phyloP scores from a whole-genome alignment of 1,140 invertebrate genomes.

The Drosophila paulistorum region DNA sequence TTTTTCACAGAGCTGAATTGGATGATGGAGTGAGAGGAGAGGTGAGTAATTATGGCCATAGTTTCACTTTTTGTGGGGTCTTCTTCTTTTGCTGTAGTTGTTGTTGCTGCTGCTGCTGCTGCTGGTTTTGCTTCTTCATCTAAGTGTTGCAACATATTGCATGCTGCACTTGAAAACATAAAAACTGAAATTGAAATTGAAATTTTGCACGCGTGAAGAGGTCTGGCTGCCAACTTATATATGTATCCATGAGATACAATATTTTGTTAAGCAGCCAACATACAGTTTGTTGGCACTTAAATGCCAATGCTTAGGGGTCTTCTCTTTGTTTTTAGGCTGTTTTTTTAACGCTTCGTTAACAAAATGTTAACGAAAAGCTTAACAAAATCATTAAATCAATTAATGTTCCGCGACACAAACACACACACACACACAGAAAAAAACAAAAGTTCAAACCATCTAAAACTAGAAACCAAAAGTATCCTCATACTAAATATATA shows the following conservation, averaged over 20 bases:
- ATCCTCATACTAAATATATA: neutral
- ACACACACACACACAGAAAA: neutral
- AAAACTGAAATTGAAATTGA: slow-evolving; percentile 38
- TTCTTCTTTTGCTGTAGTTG: slow-evolving; percentile 55
- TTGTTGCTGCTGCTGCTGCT: slow-evolving; percentile 47
- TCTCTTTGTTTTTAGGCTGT: slow-evolving; percentile 26
- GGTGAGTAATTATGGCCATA: slow-evolving; percentile 68
- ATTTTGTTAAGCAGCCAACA: slow-evolving; percentile 44
- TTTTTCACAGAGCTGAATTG: slow-evolving; percentile 65
- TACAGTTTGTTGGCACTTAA: slow-evolving; percentile 73
- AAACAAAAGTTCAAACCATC: slow-evolving; percentile 7
- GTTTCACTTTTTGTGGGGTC: slow-evolving; percentile 68
- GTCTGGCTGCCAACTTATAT: neutral
- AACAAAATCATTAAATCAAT: slow-evolving; percentile 65
- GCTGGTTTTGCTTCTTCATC: slow-evolving; percentile 50
- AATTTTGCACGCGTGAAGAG: slow-evolving; percentile 70
- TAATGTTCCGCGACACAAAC: slow-evolving; percentile 59
- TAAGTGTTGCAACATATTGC: slow-evolving; percentile 51
- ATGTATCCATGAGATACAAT: slow-evolving; percentile 53
- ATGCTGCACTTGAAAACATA: slow-evolving; percentile 73
- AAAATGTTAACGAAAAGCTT: slow-evolving; percentile 52
- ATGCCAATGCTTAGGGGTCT: slow-evolving; percentile 23
- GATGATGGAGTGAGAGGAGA: slow-evolving; percentile 13
- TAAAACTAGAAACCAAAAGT: slow-evolving; percentile 40
- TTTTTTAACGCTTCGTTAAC: slow-evolving; percentile 72